phyloP scores from a whole-genome alignment of 2,888 invertebrate genomes.

The Argyresthia albistria region DNA sequence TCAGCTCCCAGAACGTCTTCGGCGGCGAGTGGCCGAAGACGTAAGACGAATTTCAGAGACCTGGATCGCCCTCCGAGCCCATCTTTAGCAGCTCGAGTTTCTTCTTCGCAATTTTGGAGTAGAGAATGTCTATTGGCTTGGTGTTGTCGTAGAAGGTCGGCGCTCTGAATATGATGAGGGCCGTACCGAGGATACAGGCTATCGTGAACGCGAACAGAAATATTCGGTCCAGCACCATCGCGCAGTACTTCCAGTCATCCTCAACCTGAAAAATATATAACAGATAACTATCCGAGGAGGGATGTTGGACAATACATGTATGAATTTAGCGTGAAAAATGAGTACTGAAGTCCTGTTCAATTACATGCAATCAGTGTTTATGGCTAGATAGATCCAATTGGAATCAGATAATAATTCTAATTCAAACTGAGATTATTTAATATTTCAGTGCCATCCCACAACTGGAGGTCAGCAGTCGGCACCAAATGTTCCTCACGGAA shows the following conservation, averaged over 20 bases:
- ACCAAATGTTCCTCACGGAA: too few relatives aligned
- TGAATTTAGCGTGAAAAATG: too few relatives aligned
- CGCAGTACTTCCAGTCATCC: slow-evolving; percentile 99
- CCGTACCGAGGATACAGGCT: slow-evolving; percentile 92
- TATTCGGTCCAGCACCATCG: slow-evolving; percentile 95
- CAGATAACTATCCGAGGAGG: too few relatives aligned
- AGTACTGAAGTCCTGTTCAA: too few relatives aligned
- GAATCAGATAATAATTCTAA: too few relatives aligned
- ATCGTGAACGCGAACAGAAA: slow-evolving; percentile 96
- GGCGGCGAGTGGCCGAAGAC: slow-evolving; percentile 80
- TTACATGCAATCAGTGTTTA: background rate
- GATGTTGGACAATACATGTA: too few relatives aligned
- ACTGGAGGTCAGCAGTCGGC: too few relatives aligned
- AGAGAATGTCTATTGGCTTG: slow-evolving; percentile 90
- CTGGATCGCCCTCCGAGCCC: slow-evolving; percentile 81
- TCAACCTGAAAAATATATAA: slow-evolving; percentile 77
- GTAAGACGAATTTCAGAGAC: slow-evolving; percentile 79
- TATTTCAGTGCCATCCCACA: too few relatives aligned
- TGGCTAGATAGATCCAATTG: too few relatives aligned
- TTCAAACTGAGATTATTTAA: too few relatives aligned
- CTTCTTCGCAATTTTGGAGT: slow-evolving; percentile 93
- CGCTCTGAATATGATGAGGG: slow-evolving; percentile 89
- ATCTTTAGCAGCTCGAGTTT: slow-evolving; percentile 90
- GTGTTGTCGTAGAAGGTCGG: slow-evolving; percentile 93
- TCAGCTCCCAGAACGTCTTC: slow-evolving; percentile 75